phyloP scores from a whole-genome alignment of 2,113 vertebrate species.

The Athene noctua region DNA sequence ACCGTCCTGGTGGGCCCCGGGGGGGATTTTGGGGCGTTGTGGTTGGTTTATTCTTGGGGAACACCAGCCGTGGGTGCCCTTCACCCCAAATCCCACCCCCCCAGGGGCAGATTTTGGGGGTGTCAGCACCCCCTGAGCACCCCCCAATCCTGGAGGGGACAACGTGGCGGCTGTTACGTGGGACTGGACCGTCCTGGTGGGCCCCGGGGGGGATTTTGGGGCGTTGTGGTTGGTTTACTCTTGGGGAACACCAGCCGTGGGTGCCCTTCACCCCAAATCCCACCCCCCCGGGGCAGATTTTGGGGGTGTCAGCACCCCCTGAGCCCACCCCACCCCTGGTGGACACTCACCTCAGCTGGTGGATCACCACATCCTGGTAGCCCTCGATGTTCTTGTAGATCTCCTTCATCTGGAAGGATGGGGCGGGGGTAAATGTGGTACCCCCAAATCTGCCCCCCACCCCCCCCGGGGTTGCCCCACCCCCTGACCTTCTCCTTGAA shows the following conservation, averaged over 20 bases:
- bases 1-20: too few relatives aligned
- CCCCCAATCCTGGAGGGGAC: too few relatives aligned
- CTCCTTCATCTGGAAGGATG: neutral
- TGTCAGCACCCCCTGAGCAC: too few relatives aligned
- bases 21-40: too few relatives aligned
- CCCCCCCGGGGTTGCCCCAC: neutral
- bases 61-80: too few relatives aligned
- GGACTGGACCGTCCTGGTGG: neutral
- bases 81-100: too few relatives aligned
- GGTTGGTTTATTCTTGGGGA: too few relatives aligned
- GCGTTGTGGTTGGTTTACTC: neutral
- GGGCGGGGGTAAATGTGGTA: too few relatives aligned
- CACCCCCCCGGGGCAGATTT: neutral
- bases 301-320: neutral
- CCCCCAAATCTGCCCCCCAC: neutral
- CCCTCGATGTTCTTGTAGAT: neutral
- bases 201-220: too few relatives aligned
- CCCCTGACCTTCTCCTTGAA: neutral
- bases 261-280: neutral
- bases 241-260: neutral
- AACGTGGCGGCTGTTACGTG: rapidly evolving
- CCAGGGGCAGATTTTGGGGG: too few relatives aligned
- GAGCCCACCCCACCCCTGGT: neutral
- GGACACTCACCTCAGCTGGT: neutral
- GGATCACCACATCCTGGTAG: neutral